Percentiles rank a stretch among this genome's conserved stretches.
Evolutionary conservation across 2,113 vertebrate genomes (phyloP).

Genomic region (Marcusenius ussheri): DNA sequence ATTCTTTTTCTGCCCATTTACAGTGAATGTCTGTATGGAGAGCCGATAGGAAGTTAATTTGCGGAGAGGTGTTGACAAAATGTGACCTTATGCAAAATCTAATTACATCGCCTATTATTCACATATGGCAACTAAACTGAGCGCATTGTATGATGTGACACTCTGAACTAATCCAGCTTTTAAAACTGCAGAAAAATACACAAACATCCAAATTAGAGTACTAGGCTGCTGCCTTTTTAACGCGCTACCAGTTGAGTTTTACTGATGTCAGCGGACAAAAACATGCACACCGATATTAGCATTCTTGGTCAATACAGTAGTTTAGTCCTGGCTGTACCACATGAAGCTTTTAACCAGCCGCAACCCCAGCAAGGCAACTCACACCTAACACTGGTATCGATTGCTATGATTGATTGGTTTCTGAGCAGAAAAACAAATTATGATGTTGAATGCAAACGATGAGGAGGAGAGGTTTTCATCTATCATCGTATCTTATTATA

Average conservation of each 20-base stretch:
- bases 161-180: not conserved
- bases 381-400: not conserved
- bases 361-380: not conserved
- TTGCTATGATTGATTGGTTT: not conserved
- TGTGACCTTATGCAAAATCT: not conserved
- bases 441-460: not conserved
- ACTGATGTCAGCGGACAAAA: not conserved
- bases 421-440: not conserved
- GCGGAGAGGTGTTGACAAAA: not conserved
- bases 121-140: not conserved
- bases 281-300: not conserved
- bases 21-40: not conserved
- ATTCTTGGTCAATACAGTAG: not conserved
- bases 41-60: not conserved
- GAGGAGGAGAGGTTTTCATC: not conserved
- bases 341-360: not conserved
- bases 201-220: not conserved
- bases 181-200: not conserved
- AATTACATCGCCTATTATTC: not conserved
- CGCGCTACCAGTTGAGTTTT: not conserved
- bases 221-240: not conserved
- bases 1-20: not conserved
- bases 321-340: not conserved
- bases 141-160: not conserved
- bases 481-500: not conserved